Conservation (phyloP, 2,113 vertebrate genomes). For the Smithornis capensis region DNA sequence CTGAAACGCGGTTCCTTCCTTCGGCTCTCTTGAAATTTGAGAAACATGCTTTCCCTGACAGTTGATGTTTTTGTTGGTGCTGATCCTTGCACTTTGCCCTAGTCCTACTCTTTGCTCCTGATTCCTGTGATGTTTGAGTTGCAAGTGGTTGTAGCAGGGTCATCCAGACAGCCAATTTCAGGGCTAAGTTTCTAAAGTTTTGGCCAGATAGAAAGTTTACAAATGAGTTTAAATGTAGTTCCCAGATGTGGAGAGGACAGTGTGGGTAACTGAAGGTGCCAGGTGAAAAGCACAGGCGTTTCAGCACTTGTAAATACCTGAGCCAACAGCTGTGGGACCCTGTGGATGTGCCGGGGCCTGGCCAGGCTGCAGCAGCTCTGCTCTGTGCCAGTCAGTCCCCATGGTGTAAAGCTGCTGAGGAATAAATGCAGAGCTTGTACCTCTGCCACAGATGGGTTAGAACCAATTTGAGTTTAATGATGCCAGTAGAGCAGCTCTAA, state of each 20-base stretch:
- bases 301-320: background rate
- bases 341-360: rapidly evolving
- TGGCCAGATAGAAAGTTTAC: background rate
- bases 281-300: background rate
- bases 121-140: background rate
- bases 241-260: background rate
- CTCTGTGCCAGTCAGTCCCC: rapidly evolving
- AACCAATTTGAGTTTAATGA: background rate
- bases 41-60: background rate
- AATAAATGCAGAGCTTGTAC: background rate
- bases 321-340: background rate
- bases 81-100: constrained; percentile 40
- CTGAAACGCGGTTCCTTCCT: background rate
- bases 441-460: background rate
- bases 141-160: background rate
- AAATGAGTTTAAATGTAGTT: background rate
- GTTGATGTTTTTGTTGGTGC: background rate
- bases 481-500: background rate
- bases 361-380: background rate
- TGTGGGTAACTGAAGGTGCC: background rate
- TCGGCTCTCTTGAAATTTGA: background rate
- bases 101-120: background rate
- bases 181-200: background rate
- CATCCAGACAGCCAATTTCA: background rate
- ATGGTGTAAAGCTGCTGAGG: background rate